Evolutionary conservation across 2,888 invertebrate species (phyloP), one percentile per base, ranked within the genome.

Genomic region (Idaea dimidiata): DNA sequence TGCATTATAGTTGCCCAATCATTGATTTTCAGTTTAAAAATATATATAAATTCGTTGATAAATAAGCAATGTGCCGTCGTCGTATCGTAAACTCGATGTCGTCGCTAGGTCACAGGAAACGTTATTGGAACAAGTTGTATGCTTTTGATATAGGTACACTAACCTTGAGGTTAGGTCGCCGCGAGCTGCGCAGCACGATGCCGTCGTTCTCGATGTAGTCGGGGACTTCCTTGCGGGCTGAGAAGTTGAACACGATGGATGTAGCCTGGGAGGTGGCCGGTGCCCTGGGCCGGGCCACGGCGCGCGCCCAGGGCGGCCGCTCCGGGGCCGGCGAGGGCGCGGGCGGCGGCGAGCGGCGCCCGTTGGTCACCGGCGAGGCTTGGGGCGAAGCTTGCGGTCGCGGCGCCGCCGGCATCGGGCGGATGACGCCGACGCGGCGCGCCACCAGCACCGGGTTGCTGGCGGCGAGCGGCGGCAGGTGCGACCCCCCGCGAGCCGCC

Each of bases 121-220:
- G n/a, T n/a, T n/a, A n/a, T n/a, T n/a, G n/a, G n/a, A n/a, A n/a
- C n/a, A n/a, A n/a, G n/a, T n/a, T n/a, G n/a, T n/a, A n/a, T n/a
- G n/a, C n/a, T n/a, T n/a, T n/a, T n/a, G n/a, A n/a, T n/a, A n/a
- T n/a, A n/a, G n/a, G 17, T 17, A 6, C 55, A 80, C 94, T 95
- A 79, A 96, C 97, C 96, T 96, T 96, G 76, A 96, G 94, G 78
- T 94, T 93, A 81, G 95, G 94, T 66, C 95, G 93, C 73, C 94
- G 94, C 78, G 93, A 93, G 79, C 94, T 93, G 76, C 94, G 94
- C 75, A 95, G 94, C 74, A 96, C 94, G 84, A 96, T 94, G 74
- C 97, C 97, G 93, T 97, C 97, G 90, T 97, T 97, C 85, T 97
- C 97, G 81, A 98, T 96, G 89, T 98, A 97, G 93, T 97, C 97